Conservation (phyloP, 2,888 invertebrate species). For the Dioctria linearis region DNA sequence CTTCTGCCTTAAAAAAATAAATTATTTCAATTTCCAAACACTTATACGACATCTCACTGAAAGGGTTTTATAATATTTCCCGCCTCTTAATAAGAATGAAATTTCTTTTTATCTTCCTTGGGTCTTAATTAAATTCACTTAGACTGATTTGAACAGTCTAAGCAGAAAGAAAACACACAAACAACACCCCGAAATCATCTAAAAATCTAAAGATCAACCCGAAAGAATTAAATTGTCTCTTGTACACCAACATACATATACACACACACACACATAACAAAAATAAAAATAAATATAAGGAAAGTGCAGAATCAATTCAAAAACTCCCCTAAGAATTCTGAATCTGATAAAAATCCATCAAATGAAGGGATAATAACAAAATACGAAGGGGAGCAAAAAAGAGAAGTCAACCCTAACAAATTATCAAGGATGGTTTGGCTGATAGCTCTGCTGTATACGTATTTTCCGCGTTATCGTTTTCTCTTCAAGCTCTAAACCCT, state of each 20-base stretch:
- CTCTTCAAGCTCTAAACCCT: background rate
- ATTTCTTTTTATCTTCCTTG: too few relatives aligned
- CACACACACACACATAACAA: too few relatives aligned
- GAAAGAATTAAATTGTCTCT: background rate
- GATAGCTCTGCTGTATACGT: background rate
- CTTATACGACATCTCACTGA: too few relatives aligned
- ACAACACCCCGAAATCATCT: background rate
- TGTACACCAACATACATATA: background rate
- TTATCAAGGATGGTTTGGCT: slow-evolving; percentile 13
- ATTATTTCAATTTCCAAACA: too few relatives aligned
- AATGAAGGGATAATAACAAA: slow-evolving; percentile 45
- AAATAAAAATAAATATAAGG: background rate
- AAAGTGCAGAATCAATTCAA: slow-evolving; percentile 18
- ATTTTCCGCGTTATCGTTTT: background rate
- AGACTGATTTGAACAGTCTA: background rate
- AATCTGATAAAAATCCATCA: slow-evolving; percentile 38
- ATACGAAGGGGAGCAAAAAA: slow-evolving; percentile 25
- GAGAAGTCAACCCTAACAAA: slow-evolving; percentile 37
- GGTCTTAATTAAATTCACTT: too few relatives aligned
- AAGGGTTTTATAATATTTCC: too few relatives aligned
- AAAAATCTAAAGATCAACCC: background rate
- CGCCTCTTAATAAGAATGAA: too few relatives aligned
- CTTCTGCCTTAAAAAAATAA: too few relatives aligned
- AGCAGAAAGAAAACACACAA: background rate
- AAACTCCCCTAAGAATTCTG: slow-evolving; percentile 14